phyloP scores from a whole-genome alignment of 2,797 vertebrate genomes.

The Gobio occitaniae region DNA sequence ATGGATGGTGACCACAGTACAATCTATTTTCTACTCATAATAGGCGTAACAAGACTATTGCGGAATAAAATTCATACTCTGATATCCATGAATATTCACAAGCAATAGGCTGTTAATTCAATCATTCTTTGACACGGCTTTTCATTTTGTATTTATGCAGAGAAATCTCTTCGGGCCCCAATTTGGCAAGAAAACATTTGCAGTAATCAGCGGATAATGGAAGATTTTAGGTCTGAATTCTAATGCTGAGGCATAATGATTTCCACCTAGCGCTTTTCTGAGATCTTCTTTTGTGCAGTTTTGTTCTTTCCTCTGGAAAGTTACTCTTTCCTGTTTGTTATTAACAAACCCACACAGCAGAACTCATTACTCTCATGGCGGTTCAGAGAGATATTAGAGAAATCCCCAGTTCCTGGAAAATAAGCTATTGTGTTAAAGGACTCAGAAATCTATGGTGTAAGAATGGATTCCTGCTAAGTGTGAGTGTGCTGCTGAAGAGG shows the following conservation, averaged over 20 bases:
- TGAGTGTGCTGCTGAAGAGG: not conserved
- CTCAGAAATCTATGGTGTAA: slow-evolving; percentile 17
- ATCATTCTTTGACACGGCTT: slow-evolving; percentile 33
- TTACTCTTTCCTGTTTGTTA: slow-evolving; percentile 19
- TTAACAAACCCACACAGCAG: slow-evolving; percentile 42
- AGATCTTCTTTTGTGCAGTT: slow-evolving; percentile 27
- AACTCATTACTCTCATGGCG: slow-evolving; percentile 12
- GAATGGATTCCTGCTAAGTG: slow-evolving; percentile 13
- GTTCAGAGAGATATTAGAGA: slow-evolving; percentile 16
- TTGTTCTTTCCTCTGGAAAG: not conserved
- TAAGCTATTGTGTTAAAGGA: slow-evolving; percentile 10
- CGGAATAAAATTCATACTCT: slow-evolving; percentile 17
- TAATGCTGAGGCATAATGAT: slow-evolving; percentile 29
- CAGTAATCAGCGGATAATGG: slow-evolving; percentile 42
- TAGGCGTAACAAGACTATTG: not conserved
- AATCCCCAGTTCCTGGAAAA: slow-evolving; percentile 4
- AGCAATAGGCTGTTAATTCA: slow-evolving; percentile 42
- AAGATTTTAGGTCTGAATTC: slow-evolving; percentile 47
- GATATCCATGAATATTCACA: slow-evolving; percentile 42
- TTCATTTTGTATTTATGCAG: slow-evolving; percentile 50
- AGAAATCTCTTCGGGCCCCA: slow-evolving; percentile 32
- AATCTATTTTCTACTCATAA: slow-evolving; percentile 23
- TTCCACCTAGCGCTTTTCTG: slow-evolving; percentile 40
- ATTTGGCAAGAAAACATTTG: slow-evolving; percentile 43
- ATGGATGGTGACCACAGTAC: not conserved